A percentile compares a stretch with the other conserved stretches of the same genome.
Conservation (phyloP, 2,113 vertebrate species). For the Mobula birostris region DNA sequence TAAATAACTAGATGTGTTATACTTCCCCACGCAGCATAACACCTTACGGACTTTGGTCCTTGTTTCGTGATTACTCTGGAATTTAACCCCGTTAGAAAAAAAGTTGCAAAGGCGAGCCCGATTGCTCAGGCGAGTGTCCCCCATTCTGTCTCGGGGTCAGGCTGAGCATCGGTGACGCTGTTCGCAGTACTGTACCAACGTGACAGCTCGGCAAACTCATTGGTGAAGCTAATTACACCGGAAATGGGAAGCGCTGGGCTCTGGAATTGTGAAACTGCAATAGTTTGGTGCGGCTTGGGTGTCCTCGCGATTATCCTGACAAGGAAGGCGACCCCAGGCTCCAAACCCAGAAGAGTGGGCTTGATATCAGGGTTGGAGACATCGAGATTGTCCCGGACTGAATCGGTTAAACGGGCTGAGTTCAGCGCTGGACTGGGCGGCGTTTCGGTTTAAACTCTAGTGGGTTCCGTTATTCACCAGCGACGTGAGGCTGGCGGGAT, state of each 20-base stretch:
- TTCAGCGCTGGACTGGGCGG: neutral
- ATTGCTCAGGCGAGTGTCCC: neutral
- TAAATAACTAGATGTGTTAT: too few species aligned
- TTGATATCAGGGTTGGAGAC: neutral
- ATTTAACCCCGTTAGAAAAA: too few species aligned
- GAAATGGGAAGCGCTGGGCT: neutral
- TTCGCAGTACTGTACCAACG: neutral
- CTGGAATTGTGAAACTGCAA: neutral
- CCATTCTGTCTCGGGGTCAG: neutral
- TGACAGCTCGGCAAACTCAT: neutral
- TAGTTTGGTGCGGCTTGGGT: neutral
- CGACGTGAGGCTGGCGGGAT: neutral
- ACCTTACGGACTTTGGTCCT: neutral
- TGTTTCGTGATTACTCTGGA: neutral
- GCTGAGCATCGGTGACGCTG: neutral
- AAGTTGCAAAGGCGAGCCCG: neutral
- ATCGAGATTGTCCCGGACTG: neutral
- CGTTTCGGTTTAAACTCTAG: neutral
- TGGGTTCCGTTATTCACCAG: neutral
- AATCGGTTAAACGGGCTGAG: neutral
- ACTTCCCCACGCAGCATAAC: too few species aligned
- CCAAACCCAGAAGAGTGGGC: neutral
- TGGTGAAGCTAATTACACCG: constrained; percentile 3
- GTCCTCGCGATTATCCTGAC: neutral
- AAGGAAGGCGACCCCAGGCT: neutral